Evolutionary conservation across 2,797 vertebrate species (phyloP).

Genomic region (Clarias fuscus): DNA sequence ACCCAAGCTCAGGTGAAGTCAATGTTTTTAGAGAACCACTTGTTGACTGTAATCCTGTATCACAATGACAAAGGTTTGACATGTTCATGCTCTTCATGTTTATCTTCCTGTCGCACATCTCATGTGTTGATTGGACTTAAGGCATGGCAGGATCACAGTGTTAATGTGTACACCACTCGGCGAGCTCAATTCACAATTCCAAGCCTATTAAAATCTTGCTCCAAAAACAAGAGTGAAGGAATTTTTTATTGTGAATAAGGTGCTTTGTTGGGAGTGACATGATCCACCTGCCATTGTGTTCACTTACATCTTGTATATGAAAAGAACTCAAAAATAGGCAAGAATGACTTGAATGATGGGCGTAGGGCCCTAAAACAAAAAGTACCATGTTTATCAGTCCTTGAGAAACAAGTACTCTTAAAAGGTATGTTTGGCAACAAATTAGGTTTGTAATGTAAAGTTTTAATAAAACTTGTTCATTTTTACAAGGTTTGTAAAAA

Average conservation of each 20-base stretch:
- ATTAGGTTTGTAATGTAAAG: not conserved
- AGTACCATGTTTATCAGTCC: not conserved
- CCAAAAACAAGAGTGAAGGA: not conserved
- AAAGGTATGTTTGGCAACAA: not conserved
- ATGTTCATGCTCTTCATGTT: constrained; percentile 48
- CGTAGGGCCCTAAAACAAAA: not conserved
- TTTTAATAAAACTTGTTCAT: not conserved
- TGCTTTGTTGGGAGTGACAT: not conserved
- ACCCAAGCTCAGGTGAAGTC: constrained; percentile 66
- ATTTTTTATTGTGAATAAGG: not conserved
- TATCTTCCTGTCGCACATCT: constrained; percentile 45
- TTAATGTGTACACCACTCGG: not conserved
- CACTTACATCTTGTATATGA: no score
- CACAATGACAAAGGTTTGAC: constrained; percentile 68
- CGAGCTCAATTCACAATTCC: not conserved
- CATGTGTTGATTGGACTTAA: constrained; percentile 31
- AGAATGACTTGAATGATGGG: not conserved
- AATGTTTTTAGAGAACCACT: constrained; percentile 67
- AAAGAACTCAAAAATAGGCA: no score
- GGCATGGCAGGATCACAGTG: not conserved
- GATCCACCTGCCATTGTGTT: constrained; percentile 19
- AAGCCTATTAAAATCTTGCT: not conserved
- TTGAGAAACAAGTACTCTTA: not conserved
- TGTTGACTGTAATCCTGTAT: constrained; percentile 64
- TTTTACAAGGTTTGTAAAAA: no score